A percentile compares a stretch with the other conserved stretches of the same genome.
Evolutionary conservation across 2,888 invertebrate species (phyloP).

Genomic region (Drosophila rubida): DNA sequence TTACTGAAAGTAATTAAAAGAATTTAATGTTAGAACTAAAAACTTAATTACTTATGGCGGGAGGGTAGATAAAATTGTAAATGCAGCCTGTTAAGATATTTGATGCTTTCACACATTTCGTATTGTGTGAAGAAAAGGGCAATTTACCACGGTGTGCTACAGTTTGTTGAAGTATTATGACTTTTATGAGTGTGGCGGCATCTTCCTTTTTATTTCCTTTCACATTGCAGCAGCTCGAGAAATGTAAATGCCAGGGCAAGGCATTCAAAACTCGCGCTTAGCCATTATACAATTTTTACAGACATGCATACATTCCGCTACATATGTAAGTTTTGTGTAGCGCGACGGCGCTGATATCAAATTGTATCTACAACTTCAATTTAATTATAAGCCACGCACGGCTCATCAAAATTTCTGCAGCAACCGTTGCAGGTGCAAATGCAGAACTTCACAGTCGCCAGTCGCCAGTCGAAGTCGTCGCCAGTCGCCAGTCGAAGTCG

Average conservation of each 20-base stretch:
- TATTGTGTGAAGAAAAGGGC: conserved; percentile 5
- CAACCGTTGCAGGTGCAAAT: conserved; percentile 74
- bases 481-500: conserved; percentile 17
- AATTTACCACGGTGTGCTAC: conserved; percentile 7
- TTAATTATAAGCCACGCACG: conserved; percentile 74
- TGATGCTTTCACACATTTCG: conserved; percentile 13
- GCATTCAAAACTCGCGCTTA: conserved; percentile 45
- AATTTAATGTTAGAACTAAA: neutral
- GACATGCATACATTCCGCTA: conserved; percentile 6
- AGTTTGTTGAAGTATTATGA: conserved; percentile 1
- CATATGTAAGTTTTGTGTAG: conserved; percentile 63
- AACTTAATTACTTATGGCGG: neutral
- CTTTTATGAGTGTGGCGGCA: conserved; percentile 10
- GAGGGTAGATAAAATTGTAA: neutral
- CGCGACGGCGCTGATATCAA: conserved; percentile 67
- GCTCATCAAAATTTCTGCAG: conserved; percentile 72
- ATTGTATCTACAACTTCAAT: conserved; percentile 75
- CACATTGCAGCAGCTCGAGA: conserved; percentile 1
- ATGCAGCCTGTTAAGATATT: neutral
- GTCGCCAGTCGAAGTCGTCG: conserved; percentile 18
- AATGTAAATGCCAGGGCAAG: conserved; percentile 35
- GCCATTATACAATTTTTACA: conserved; percentile 30
- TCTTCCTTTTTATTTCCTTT: conserved; percentile 17
- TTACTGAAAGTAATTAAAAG: neutral
- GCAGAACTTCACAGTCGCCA: conserved; percentile 51